Conservation (phyloP, 2,888 invertebrate species). For the Scaptomyza parva region DNA sequence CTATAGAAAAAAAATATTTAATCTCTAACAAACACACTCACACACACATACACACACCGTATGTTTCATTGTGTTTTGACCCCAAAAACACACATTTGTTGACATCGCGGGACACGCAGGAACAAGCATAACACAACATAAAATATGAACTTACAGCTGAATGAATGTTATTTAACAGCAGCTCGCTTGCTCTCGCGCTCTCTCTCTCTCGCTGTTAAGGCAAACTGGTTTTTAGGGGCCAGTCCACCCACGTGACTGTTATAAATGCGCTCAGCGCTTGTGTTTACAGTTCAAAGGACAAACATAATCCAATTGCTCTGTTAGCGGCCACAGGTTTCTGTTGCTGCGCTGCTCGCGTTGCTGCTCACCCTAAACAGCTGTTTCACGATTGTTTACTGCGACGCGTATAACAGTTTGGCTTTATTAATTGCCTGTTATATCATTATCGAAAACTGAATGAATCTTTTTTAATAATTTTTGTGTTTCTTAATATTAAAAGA, state of each 20-base stretch:
- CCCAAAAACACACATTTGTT: conserved; percentile 12
- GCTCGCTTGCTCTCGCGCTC: conserved; percentile 10
- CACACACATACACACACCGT: too few species aligned
- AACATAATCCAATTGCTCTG: conserved; percentile 43
- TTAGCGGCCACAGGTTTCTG: conserved; percentile 72
- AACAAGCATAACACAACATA: conserved; percentile 13
- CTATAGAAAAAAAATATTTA: neutral
- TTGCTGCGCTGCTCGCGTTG: conserved; percentile 41
- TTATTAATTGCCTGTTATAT: conserved; percentile 17
- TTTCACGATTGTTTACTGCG: conserved; percentile 52
- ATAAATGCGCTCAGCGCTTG: conserved; percentile 36
- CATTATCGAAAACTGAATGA: too few species aligned
- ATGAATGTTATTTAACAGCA: conserved; percentile 32
- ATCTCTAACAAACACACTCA: neutral
- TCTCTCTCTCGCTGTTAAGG: neutral
- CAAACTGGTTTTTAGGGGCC: conserved; percentile 42
- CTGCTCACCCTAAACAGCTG: conserved; percentile 53
- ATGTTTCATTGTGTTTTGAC: neutral
- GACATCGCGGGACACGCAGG: neutral
- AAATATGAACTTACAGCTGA: conserved; percentile 11
- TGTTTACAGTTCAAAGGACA: conserved; percentile 45
- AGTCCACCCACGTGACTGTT: conserved; percentile 54
- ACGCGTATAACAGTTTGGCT: conserved; percentile 44
- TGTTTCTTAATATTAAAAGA: too few species aligned
- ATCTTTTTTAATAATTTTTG: too few species aligned